Conservation (phyloP, 2,797 vertebrate species). For the Potorous gilbertii region DNA sequence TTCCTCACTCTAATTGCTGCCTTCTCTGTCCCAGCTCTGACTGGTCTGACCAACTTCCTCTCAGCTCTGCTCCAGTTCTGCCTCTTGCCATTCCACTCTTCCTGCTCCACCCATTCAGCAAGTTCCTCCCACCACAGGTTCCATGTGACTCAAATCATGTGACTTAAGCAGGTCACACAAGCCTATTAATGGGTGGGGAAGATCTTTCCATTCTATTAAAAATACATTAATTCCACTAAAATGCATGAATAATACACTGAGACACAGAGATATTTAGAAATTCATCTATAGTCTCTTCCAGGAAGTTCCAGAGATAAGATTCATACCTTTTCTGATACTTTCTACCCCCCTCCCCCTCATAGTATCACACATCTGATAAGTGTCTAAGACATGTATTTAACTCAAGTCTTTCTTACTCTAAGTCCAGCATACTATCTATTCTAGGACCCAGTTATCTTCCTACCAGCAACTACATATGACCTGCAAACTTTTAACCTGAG, state of each 20-base stretch:
- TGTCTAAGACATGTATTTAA: neutral
- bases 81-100: too few relatives aligned
- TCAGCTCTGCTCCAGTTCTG: too few relatives aligned
- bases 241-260: neutral
- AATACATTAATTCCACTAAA: too few relatives aligned
- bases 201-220: too few relatives aligned
- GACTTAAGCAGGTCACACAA: too few relatives aligned
- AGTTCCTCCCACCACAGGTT: too few relatives aligned
- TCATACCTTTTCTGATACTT: neutral
- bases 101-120: too few relatives aligned
- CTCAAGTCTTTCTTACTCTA: neutral
- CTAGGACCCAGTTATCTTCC: neutral
- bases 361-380: neutral
- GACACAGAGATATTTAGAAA: neutral
- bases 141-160: too few relatives aligned
- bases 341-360: rapidly evolving
- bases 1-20: too few relatives aligned
- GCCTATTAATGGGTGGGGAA: too few relatives aligned
- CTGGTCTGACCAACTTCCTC: too few relatives aligned
- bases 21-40: too few relatives aligned
- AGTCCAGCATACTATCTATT: neutral
- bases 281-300: neutral
- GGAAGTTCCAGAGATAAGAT: neutral
- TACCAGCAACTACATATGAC: neutral
- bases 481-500: neutral